A percentile compares a stretch with the other conserved stretches of the same genome.
These are phyloP conservation scores for Zeugodacus cucurbitae DNA, from an alignment of 1,140 invertebrate genomes.

Conservation along the genomic window DNA sequence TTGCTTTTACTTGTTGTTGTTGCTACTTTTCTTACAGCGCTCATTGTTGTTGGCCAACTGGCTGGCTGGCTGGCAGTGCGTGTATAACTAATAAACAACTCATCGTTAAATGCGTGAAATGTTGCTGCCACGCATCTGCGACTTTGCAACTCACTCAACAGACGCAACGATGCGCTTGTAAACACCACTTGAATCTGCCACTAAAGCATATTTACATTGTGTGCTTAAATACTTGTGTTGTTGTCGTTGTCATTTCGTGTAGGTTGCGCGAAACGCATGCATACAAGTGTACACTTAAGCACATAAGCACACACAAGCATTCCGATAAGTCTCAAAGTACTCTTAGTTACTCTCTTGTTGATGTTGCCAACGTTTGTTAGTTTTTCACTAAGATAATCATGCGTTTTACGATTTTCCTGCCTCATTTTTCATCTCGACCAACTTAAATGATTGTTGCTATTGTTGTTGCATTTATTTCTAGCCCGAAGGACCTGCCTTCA, in stretches of 20 bases:
- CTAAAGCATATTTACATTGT: slow-evolving; percentile 14
- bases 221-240: slow-evolving; percentile 13
- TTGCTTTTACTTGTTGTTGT: background rate
- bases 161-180: background rate
- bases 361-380: slow-evolving; percentile 19
- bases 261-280: background rate
- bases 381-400: slow-evolving; percentile 26
- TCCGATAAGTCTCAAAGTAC: background rate
- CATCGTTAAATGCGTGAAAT: slow-evolving; percentile 37
- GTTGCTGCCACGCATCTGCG: slow-evolving; percentile 15
- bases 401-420: slow-evolving; percentile 27
- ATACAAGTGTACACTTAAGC: background rate
- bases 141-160: slow-evolving; percentile 32
- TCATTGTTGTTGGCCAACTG: background rate
- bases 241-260: background rate
- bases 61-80: background rate
- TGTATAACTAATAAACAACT: slow-evolving; percentile 31
- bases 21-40: background rate
- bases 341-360: background rate
- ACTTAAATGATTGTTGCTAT: background rate
- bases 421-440: slow-evolving; percentile 18
- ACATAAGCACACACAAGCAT: background rate
- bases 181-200: slow-evolving; percentile 17
- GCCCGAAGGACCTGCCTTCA: background rate
- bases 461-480: background rate